These are phyloP conservation scores for Nycticebus coucang DNA, from an alignment of 2,113 vertebrate genomes.

Conservation along the genomic window DNA sequence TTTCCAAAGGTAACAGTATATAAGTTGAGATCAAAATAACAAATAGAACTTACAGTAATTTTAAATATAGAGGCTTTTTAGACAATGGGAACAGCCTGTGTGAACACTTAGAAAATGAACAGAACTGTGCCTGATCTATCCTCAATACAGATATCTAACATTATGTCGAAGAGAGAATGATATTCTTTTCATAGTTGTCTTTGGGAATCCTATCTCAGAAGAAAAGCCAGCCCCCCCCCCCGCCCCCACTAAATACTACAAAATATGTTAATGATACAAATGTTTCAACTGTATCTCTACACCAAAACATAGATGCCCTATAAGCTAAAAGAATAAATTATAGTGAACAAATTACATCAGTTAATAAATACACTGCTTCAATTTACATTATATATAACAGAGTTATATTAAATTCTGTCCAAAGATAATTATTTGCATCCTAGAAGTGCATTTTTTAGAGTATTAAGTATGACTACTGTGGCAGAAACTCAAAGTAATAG, in stretches of 20 bases:
- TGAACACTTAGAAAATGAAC: not conserved
- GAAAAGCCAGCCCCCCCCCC: not conserved
- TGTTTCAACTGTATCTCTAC: not conserved
- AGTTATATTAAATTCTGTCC: not conserved
- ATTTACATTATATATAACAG: not conserved
- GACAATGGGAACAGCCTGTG: not conserved
- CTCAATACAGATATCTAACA: not conserved
- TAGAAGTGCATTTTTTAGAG: not conserved
- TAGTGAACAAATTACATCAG: not conserved
- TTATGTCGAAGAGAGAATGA: not conserved
- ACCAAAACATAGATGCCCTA: not conserved
- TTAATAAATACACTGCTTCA: not conserved
- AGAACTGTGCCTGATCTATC: not conserved
- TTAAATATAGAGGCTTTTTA: not conserved
- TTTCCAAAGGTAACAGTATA: not conserved
- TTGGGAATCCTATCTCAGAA: not conserved
- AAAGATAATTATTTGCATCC: not conserved
- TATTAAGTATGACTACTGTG: not conserved
- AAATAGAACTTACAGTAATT: not conserved
- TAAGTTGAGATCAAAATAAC: not conserved
- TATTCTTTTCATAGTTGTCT: not conserved
- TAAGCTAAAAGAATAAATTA: not conserved
- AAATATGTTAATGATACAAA: not conserved
- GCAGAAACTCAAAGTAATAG: not conserved
- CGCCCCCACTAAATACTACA: not conserved